Evolutionary conservation across 2,888 invertebrate genomes (phyloP).

Genomic region (Scaptomyza flava): DNA sequence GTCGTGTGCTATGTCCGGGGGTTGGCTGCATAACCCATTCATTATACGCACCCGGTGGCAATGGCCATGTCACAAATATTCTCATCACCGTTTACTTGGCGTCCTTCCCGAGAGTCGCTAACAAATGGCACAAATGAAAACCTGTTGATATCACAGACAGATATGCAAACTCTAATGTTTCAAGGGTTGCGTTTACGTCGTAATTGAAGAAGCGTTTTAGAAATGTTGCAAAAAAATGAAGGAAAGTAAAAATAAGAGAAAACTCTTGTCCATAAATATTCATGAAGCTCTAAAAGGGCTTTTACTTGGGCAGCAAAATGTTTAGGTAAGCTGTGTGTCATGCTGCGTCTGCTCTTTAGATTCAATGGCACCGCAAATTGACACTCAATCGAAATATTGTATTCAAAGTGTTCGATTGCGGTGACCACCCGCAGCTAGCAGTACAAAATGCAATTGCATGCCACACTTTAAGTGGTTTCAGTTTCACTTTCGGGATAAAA

Average conservation of each 20-base stretch:
- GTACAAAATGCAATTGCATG: conserved; percentile 66
- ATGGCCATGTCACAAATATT: conserved; percentile 79
- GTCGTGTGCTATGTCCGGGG: conserved; percentile 23
- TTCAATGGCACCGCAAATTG: conserved; percentile 33
- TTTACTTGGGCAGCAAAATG: conserved; percentile 42
- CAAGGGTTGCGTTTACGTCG: conserved; percentile 54
- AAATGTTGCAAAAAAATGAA: conserved; percentile 35
- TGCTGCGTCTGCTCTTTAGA: not conserved
- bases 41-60: conserved; percentile 70
- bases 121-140: conserved; percentile 75
- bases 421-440: not conserved
- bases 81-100: conserved; percentile 77
- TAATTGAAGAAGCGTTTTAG: conserved; percentile 64
- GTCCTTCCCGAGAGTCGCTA: conserved; percentile 52
- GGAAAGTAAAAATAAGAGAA: conserved; percentile 22
- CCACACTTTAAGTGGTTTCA: conserved; percentile 42
- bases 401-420: conserved; percentile 28
- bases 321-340: conserved; percentile 42
- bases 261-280: conserved; percentile 73
- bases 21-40: conserved; percentile 65
- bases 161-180: conserved; percentile 11
- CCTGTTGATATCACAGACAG: conserved; percentile 66
- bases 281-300: conserved; percentile 76
- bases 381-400: conserved; percentile 61
- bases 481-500: not conserved